phyloP scores from a whole-genome alignment of 2,888 invertebrate species.

The Prenolepis imparis region DNA sequence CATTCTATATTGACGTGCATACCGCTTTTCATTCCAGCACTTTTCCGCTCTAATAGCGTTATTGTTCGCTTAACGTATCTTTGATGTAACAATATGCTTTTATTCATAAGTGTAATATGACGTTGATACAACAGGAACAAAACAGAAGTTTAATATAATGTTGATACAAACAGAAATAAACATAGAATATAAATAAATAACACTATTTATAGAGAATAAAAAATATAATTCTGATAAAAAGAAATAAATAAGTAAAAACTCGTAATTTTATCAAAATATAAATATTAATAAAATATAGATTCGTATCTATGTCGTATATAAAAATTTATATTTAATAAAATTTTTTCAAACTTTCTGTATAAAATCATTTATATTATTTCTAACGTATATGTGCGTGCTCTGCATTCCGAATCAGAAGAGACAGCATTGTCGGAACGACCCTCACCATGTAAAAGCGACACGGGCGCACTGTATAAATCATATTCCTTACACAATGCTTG shows the following conservation, averaged over 20 bases:
- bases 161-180: not conserved
- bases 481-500: constrained; percentile 49
- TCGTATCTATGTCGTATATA: not conserved
- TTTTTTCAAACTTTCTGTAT: not conserved
- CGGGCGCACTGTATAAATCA: constrained; percentile 42
- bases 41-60: not conserved
- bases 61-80: not conserved
- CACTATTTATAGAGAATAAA: not conserved
- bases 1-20: not conserved
- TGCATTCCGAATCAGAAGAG: constrained; percentile 29
- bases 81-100: constrained; percentile 15
- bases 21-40: not conserved
- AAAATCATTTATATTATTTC: constrained; percentile 18
- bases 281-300: not conserved
- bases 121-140: not conserved
- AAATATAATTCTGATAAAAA: not conserved
- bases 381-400: constrained; percentile 11
- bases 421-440: constrained; percentile 37
- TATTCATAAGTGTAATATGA: not conserved
- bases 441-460: constrained; percentile 47
- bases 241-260: not conserved
- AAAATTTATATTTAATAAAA: not conserved
- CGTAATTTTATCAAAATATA: not conserved
- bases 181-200: not conserved
- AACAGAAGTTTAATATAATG: not conserved